Evolutionary conservation across 1,140 invertebrate genomes (phyloP).

Genomic region (Diprion similis): DNA sequence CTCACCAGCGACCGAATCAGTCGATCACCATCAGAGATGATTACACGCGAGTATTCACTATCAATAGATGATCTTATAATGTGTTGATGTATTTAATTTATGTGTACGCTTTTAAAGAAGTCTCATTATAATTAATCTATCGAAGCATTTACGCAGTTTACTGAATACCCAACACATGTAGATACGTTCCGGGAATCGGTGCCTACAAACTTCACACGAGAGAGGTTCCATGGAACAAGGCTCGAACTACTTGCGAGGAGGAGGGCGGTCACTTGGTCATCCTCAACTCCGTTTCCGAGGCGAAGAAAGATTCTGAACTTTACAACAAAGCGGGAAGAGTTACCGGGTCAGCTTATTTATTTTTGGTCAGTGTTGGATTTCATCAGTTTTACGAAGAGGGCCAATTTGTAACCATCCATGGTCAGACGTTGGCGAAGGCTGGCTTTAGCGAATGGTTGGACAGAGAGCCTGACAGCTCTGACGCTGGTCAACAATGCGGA

Average conservation of each 20-base stretch:
- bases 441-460: slow-evolving; percentile 46
- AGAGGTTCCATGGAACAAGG: slow-evolving; percentile 44
- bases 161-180: no score
- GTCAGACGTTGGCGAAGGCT: slow-evolving; percentile 28
- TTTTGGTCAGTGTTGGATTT: slow-evolving; percentile 21
- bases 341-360: not conserved
- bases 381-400: slow-evolving; percentile 30
- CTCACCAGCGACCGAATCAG: no score
- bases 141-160: no score
- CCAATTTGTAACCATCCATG: no score
- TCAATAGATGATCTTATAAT: no score
- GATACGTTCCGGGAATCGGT: not conserved
- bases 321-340: slow-evolving; percentile 30
- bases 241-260: slow-evolving; percentile 45
- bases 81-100: no score
- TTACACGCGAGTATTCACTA: no score
- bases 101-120: no score
- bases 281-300: slow-evolving; percentile 46
- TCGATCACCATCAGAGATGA: no score
- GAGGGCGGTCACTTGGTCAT: no score
- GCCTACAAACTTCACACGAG: slow-evolving; percentile 50
- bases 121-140: no score
- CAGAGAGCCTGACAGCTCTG: slow-evolving; percentile 25
- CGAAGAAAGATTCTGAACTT: slow-evolving; percentile 43
- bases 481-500: slow-evolving; percentile 44